Evolutionary conservation across 2,797 vertebrate species (phyloP).

Genomic region (Nothura maculosa): DNA sequence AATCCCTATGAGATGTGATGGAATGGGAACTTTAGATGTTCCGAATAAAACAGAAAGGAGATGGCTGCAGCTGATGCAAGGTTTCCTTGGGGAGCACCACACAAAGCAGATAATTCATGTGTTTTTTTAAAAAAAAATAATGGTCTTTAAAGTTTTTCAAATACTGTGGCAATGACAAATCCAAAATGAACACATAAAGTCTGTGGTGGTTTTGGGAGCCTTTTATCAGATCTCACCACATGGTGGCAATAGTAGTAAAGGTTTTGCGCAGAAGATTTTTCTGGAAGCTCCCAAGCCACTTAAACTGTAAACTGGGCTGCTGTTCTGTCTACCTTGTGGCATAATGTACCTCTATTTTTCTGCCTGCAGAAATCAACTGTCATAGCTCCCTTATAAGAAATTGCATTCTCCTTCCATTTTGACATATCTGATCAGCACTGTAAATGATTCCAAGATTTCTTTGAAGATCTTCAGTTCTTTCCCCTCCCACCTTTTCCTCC

Average conservation of each 20-base stretch:
- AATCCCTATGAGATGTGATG: accelerated
- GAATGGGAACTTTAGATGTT: background rate
- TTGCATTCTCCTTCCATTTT: background rate
- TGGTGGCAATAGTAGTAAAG: conserved; percentile 76
- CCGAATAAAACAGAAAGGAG: background rate
- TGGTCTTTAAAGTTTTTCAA: background rate
- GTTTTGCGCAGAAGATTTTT: conserved; percentile 69
- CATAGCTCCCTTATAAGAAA: background rate
- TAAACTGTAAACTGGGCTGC: conserved; percentile 24
- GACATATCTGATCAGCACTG: background rate
- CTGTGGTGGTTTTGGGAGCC: background rate
- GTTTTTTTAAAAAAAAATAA: background rate
- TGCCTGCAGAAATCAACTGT: background rate
- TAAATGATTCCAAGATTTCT: background rate
- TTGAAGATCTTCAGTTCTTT: background rate
- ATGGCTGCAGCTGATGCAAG: accelerated
- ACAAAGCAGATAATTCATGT: background rate
- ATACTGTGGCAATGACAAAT: background rate
- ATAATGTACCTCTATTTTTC: conserved; percentile 32
- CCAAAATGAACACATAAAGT: background rate
- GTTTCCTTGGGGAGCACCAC: background rate
- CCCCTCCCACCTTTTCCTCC: conserved; percentile 12
- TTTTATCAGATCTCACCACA: conserved; percentile 31
- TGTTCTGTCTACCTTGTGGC: conserved; percentile 49
- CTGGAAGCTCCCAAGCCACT: conserved; percentile 71